These are phyloP conservation scores for Drosophila recens DNA, from an alignment of 2,888 invertebrate species.

Conservation along the genomic window DNA sequence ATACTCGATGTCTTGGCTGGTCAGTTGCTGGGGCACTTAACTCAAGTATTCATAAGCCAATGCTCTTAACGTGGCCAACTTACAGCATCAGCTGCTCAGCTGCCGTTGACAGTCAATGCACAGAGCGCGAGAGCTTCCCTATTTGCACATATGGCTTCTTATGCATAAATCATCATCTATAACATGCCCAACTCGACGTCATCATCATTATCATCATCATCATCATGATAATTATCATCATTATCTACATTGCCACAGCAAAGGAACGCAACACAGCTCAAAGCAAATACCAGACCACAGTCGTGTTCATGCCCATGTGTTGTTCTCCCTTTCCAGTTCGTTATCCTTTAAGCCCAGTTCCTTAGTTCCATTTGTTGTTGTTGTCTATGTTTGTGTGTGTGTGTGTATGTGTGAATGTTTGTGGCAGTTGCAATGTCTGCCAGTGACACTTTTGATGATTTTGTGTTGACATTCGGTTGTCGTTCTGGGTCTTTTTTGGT, in stretches of 20 bases:
- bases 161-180: conserved; percentile 67
- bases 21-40: conserved; percentile 16
- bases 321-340: conserved; percentile 8
- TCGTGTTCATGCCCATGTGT: conserved; percentile 32
- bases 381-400: not conserved
- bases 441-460: conserved; percentile 45
- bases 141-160: conserved; percentile 55
- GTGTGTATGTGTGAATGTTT: not conserved
- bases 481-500: conserved; percentile 27
- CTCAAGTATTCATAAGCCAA: conserved; percentile 35
- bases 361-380: conserved; percentile 10
- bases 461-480: conserved; percentile 51
- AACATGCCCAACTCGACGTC: conserved; percentile 42
- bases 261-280: conserved; percentile 24
- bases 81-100: conserved; percentile 23
- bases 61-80: conserved; percentile 28
- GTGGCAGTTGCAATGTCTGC: conserved; percentile 27
- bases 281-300: conserved; percentile 40
- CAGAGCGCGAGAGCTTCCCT: conserved; percentile 29
- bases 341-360: conserved; percentile 9
- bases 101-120: conserved; percentile 41
- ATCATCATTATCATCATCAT: conserved; percentile 30
- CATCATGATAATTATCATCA: conserved; percentile 21
- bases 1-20: conserved; percentile 3
- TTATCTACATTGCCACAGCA: conserved; percentile 3